Conservation (phyloP, 1,140 invertebrate species). For the Camponotus pennsylvanicus region DNA sequence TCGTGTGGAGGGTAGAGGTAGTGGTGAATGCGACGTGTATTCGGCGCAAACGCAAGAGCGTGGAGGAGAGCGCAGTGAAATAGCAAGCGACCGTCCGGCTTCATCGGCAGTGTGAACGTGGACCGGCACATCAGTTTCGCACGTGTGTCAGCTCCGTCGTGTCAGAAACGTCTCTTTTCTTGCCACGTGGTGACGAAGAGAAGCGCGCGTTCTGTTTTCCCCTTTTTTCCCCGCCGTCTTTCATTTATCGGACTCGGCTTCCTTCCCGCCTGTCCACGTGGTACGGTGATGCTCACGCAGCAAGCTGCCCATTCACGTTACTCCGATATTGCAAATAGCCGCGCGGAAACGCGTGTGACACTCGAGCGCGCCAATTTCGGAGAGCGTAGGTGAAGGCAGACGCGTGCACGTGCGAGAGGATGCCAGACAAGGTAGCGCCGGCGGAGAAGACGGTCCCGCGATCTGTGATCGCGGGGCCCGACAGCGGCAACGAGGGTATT, state of each 20-base stretch:
- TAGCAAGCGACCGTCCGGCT: not conserved
- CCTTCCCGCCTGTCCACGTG: not conserved
- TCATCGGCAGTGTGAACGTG: slow-evolving; percentile 12
- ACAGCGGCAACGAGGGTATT: slow-evolving; percentile 85
- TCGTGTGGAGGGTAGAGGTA: slow-evolving; percentile 37
- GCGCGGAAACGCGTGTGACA: not conserved
- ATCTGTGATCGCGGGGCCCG: not conserved
- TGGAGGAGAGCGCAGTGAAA: not conserved
- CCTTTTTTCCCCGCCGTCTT: not conserved
- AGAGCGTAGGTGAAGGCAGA: not conserved
- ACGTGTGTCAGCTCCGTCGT: slow-evolving; percentile 35
- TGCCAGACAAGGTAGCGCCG: slow-evolving; percentile 73
- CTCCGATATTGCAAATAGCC: slow-evolving; percentile 9
- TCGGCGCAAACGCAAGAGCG: not conserved
- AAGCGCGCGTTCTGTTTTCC: not conserved
- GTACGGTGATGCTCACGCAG: slow-evolving; percentile 26
- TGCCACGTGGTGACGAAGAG: slow-evolving; percentile 48
- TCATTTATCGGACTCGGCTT: not conserved
- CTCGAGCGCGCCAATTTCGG: not conserved
- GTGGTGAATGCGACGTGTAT: slow-evolving; percentile 12
- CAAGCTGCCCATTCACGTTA: slow-evolving; percentile 6
- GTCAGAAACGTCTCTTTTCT: slow-evolving; percentile 4
- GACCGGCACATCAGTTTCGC: slow-evolving; percentile 22
- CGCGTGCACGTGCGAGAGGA: slow-evolving; percentile 12
- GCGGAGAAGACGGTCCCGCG: slow-evolving; percentile 58